Percentiles rank a stretch among this genome's conserved stretches.
phyloP scores from a whole-genome alignment of 2,888 invertebrate species.

The Gerris lacustris region DNA sequence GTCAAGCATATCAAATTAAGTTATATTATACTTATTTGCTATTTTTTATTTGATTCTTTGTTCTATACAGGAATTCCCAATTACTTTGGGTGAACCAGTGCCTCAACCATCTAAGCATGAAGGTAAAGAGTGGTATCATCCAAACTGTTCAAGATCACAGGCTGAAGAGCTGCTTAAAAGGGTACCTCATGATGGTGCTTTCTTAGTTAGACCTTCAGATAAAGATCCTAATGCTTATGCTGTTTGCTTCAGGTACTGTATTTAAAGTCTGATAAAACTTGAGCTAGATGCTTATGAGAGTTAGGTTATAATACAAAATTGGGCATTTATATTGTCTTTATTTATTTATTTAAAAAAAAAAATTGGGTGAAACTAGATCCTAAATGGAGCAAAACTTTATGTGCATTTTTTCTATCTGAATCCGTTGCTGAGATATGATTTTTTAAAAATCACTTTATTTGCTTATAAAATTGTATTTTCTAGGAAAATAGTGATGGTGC shows the following conservation, averaged over 20 bases:
- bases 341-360: too few species aligned
- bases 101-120: slow-evolving; percentile 92
- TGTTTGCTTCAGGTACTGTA: slow-evolving; percentile 72
- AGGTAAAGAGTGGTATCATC: slow-evolving; percentile 85
- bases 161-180: slow-evolving; percentile 81
- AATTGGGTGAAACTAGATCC: slow-evolving; percentile 11
- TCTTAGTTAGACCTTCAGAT: slow-evolving; percentile 82
- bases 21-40: too few species aligned
- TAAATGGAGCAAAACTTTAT: not conserved
- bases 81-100: slow-evolving; percentile 77
- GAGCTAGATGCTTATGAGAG: not conserved
- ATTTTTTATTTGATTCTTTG: not conserved
- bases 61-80: slow-evolving; percentile 59
- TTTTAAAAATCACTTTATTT: too few species aligned
- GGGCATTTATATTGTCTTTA: not conserved
- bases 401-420: too few species aligned
- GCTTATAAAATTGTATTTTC: too few species aligned
- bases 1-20: too few species aligned
- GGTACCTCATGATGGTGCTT: slow-evolving; percentile 81
- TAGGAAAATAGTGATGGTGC: too few species aligned
- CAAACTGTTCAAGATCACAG: slow-evolving; percentile 60
- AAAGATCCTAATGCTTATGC: slow-evolving; percentile 76
- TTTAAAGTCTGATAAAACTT: too few species aligned
- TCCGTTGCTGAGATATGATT: too few species aligned
- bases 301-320: not conserved